Evolutionary conservation across 2,113 vertebrate species (phyloP), one percentile per base, ranked within the genome.

Genomic region (Trematomus loennbergii): DNA sequence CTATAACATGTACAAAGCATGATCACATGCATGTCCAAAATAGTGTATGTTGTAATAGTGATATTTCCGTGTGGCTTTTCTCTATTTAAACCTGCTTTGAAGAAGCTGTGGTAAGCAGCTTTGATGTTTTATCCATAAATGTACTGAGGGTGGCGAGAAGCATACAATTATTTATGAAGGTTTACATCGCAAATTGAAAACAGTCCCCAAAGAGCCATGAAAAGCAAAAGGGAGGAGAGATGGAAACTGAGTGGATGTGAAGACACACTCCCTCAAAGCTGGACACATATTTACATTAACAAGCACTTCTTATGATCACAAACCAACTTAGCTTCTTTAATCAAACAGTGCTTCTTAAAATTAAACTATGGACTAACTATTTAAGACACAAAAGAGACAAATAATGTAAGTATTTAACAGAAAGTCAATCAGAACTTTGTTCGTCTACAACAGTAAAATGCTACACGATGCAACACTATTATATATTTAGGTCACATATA

Each of bases 121-220:
- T 83, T 55, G 63, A 90, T 83, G 82, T 16, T 74, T 77, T 82
- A 79, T 87, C 87, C 81, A 90, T 93, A 84, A 87, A 91, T 90
- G 86, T 72, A 82, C 82, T 63, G 57, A 84, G 86, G 68, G 82
- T 8, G 79, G 57, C 57, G 53, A 80, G 84, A 66, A 88, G 78
- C 87, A 82, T 93, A 70, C 87, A 89, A 94, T 94, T 94, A 94
- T 92, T 94, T 89, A 92, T 85, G 83, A 91, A 84, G 83, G 78
- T 78, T 91, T 78, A 90, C 86, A 89, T 85, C 91, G 85, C 79
- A 88, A 87, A 91, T 75, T 91, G 88, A 91, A 93, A 92, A 89
- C 89, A 91, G 46, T 70, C 65, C 75, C 60, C 60, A 40, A 53
- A 67, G 52, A 82, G 85, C 73, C 50, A 74, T 55, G 64, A 83